A percentile compares a stretch with the other conserved stretches of the same genome.
These are phyloP conservation scores for Polyommatus icarus DNA, from an alignment of 2,888 invertebrate species.

Conservation along the genomic window DNA sequence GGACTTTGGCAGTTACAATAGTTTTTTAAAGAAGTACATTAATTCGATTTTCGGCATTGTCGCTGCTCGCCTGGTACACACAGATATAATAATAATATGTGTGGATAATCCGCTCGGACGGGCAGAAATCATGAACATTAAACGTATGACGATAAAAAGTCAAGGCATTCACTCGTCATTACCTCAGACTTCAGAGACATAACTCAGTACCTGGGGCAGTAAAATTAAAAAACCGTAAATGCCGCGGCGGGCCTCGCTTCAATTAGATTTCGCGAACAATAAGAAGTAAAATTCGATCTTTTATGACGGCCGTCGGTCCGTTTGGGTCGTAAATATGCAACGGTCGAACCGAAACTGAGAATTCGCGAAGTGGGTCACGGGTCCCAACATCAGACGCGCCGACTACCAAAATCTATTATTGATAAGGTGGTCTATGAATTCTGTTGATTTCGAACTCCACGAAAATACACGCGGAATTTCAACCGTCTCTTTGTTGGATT, in stretches of 20 bases:
- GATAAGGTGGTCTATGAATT: conserved; percentile 55
- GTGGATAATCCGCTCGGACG: neutral
- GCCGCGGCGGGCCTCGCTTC: conserved; percentile 66
- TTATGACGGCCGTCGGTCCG: conserved; percentile 75
- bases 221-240: conserved; percentile 77
- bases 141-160: conserved; percentile 65
- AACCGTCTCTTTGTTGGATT: conserved; percentile 76
- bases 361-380: conserved; percentile 69
- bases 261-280: conserved; percentile 80
- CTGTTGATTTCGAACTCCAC: conserved; percentile 58
- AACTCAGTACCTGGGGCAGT: conserved; percentile 63
- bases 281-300: conserved; percentile 77
- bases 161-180: conserved; percentile 64
- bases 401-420: conserved; percentile 42
- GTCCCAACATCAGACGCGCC: conserved; percentile 44
- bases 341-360: conserved; percentile 68
- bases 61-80: neutral
- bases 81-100: neutral
- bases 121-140: conserved; percentile 33
- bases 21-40: neutral
- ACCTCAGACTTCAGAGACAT: conserved; percentile 59
- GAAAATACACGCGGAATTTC: conserved; percentile 70
- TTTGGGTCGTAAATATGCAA: conserved; percentile 75
- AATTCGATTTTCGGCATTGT: no score
- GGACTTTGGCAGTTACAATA: neutral